Evolutionary conservation across 2,797 vertebrate genomes (phyloP).

Genomic region (Oophaga sylvatica): DNA sequence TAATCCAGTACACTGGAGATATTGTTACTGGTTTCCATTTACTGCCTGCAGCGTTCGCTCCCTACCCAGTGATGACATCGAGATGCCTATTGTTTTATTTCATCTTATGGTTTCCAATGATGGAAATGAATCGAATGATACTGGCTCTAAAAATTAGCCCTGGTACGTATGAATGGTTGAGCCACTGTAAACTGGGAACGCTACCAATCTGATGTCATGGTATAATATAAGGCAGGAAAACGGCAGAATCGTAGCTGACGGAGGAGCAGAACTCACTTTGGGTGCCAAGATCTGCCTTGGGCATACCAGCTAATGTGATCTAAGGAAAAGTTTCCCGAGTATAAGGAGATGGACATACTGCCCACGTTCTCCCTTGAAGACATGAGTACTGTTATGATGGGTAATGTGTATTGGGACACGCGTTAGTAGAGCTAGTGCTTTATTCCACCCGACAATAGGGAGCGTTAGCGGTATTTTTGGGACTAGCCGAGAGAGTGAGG

Average conservation of each 20-base stretch:
- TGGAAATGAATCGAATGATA: background rate
- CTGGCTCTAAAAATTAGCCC: background rate
- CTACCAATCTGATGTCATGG: background rate
- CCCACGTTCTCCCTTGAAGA: no score
- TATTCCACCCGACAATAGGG: no score
- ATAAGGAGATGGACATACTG: no score
- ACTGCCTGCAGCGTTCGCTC: conserved; percentile 23
- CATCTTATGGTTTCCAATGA: background rate
- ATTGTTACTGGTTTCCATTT: conserved; percentile 49
- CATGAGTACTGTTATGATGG: no score
- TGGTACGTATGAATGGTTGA: background rate
- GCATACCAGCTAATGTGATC: background rate
- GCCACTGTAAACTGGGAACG: background rate
- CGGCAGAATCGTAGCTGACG: background rate
- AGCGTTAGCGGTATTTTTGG: no score
- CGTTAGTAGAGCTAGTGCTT: no score
- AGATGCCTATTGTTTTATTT: conserved; percentile 5
- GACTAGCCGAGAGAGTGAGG: no score
- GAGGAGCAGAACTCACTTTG: background rate
- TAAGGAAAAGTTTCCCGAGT: background rate
- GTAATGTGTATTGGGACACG: no score
- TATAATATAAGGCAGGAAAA: background rate
- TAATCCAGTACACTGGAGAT: conserved; percentile 27
- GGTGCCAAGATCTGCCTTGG: background rate
- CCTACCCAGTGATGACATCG: background rate